These are phyloP conservation scores for Enteromius anoplus DNA, from an alignment of 2,797 vertebrate genomes.

Conservation along the genomic window DNA sequence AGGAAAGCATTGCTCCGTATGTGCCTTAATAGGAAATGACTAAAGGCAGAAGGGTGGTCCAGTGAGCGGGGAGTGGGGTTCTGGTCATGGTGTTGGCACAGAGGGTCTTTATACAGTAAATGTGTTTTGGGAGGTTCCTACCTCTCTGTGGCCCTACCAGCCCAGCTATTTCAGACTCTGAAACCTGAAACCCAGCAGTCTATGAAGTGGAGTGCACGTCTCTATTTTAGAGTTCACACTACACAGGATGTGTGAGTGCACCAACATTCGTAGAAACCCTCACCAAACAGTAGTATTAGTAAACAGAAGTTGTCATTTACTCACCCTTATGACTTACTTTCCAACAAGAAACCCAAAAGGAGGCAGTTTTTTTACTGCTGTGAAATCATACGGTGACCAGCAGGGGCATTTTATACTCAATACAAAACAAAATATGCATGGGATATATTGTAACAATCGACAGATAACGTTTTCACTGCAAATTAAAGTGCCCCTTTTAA, in stretches of 20 bases:
- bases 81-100: background rate
- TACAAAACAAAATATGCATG: background rate
- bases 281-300: background rate
- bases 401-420: background rate
- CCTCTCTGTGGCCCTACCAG: background rate
- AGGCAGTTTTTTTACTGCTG: background rate
- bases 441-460: too few species aligned
- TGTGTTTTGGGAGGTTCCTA: background rate
- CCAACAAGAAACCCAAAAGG: background rate
- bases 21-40: background rate
- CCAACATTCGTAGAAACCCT: background rate
- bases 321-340: background rate
- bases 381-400: background rate
- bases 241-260: background rate
- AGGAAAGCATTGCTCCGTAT: background rate
- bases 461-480: too few species aligned
- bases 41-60: background rate
- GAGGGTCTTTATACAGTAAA: background rate
- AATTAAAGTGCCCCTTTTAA: too few species aligned
- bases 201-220: background rate
- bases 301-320: background rate
- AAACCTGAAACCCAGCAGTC: constrained; percentile 49
- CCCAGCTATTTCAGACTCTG: constrained; percentile 45
- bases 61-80: background rate
- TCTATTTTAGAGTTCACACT: too few species aligned